Percentiles rank a stretch among this genome's conserved stretches.
Evolutionary conservation across 2,888 invertebrate genomes (phyloP).

Genomic region (Caenorhabditis sp.): DNA sequence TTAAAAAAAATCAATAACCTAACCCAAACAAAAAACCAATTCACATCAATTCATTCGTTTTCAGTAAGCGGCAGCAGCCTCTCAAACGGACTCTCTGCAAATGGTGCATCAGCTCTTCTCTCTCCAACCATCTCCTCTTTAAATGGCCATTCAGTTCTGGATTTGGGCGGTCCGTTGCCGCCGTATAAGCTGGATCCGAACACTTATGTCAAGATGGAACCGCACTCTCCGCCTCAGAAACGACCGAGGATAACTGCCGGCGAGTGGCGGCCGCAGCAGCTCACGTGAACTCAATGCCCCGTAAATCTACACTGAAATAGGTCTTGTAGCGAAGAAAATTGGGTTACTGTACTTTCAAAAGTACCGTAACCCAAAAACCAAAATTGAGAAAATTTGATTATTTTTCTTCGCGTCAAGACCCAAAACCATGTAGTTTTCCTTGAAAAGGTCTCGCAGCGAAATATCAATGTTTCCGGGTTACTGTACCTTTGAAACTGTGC

Average conservation of each 20-base stretch:
- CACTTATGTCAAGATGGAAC: constrained; percentile 79
- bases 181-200: constrained; percentile 62
- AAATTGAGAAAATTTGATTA: no score
- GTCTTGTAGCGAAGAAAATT: no score
- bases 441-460: no score
- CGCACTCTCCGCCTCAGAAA: constrained; percentile 81
- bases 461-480: no score
- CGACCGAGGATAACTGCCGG: constrained; percentile 73
- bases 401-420: no score
- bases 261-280: constrained; percentile 75
- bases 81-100: constrained; percentile 46
- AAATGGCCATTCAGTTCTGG: constrained; percentile 48
- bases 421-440: no score
- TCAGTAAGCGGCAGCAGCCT: constrained; percentile 19
- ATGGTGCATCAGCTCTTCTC: constrained; percentile 36
- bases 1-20: not conserved
- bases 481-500: no score
- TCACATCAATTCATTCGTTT: no score
- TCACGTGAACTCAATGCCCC: constrained; percentile 58
- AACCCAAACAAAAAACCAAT: not conserved
- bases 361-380: no score
- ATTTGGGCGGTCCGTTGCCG: constrained; percentile 33
- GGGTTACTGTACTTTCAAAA: no score
- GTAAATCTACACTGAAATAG: no score
- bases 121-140: constrained; percentile 27